These are phyloP conservation scores for Hoplostethus atlanticus DNA, from an alignment of 2,797 vertebrate species.

Conservation along the genomic window DNA sequence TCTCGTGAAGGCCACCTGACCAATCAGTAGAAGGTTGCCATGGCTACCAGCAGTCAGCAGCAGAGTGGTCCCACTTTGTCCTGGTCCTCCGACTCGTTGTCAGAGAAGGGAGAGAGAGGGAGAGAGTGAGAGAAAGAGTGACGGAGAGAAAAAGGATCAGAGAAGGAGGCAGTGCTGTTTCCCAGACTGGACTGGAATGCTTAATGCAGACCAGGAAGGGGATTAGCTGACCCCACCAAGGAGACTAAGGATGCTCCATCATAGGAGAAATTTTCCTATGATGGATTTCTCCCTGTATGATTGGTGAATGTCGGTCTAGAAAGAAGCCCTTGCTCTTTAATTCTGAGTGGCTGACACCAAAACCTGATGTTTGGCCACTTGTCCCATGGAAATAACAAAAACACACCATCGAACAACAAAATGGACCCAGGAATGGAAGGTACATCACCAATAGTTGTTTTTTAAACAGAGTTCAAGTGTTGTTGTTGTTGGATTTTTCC, in stretches of 20 bases:
- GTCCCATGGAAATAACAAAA: no score
- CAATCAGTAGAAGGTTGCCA: constrained; percentile 70
- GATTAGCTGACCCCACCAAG: background rate
- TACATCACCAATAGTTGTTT: no score
- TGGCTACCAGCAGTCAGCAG: constrained; percentile 60
- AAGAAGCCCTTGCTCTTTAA: no score
- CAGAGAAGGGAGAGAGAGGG: constrained; percentile 14
- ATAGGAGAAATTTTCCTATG: no score
- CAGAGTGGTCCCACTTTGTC: constrained; percentile 53
- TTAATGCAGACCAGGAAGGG: constrained; percentile 7
- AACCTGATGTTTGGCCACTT: no score
- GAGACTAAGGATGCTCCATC: background rate
- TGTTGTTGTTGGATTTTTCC: no score
- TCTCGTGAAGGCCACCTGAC: constrained; percentile 61
- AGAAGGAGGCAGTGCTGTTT: constrained; percentile 4
- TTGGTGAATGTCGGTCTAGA: no score
- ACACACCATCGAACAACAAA: no score
- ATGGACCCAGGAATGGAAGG: no score
- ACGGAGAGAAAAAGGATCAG: constrained; percentile 22
- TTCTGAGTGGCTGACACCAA: no score
- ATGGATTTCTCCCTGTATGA: no score
- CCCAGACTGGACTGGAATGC: constrained; percentile 18
- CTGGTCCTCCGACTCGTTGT: constrained; percentile 62
- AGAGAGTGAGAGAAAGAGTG: background rate
- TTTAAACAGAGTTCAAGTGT: no score